A percentile compares a stretch with the other conserved stretches of the same genome.
These are phyloP conservation scores for Actinopyga echinites DNA, from an alignment of 53 echinoderm and acorn worm genomes.

Conservation along the genomic window DNA sequence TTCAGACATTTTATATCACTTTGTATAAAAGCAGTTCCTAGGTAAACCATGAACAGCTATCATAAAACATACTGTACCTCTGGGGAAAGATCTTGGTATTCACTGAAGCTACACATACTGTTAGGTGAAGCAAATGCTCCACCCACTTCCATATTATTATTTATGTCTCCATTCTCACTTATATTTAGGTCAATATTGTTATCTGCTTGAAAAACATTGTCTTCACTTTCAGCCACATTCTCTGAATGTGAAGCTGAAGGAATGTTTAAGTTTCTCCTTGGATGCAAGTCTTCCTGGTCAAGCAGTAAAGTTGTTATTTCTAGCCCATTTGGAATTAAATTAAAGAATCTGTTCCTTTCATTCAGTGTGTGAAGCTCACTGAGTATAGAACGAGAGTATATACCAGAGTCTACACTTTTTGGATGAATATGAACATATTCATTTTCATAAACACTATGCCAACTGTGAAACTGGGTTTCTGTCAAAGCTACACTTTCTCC, in stretches of 20 bases:
- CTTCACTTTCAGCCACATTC: neutral
- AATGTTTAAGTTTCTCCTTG: slow-evolving; percentile 1
- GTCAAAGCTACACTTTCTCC: slow-evolving; percentile 88
- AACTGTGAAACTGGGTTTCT: slow-evolving; percentile 92
- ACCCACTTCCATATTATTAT: slow-evolving; percentile 65
- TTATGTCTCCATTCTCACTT: slow-evolving; percentile 37
- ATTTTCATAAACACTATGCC: slow-evolving; percentile 73
- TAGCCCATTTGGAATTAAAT: slow-evolving; percentile 26
- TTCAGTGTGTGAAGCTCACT: slow-evolving; percentile 69
- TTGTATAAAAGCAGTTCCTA: too few relatives aligned
- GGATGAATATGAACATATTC: slow-evolving; percentile 60
- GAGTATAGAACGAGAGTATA: slow-evolving; percentile 51
- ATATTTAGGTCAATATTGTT: slow-evolving; percentile 29
- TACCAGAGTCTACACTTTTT: slow-evolving; percentile 65
- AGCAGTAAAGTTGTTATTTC: slow-evolving; percentile 79
- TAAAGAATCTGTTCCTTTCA: slow-evolving; percentile 36
- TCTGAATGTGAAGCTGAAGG: slow-evolving; percentile 10
- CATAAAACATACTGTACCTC: slow-evolving; percentile 25
- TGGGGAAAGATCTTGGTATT: slow-evolving; percentile 20
- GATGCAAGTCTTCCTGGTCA: slow-evolving; percentile 44
- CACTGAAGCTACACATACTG: slow-evolving; percentile 1
- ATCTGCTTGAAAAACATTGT: slow-evolving; percentile 13
- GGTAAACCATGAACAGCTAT: too few relatives aligned
- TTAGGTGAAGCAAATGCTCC: slow-evolving; percentile 32
- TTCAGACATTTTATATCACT: too few relatives aligned